Evolutionary conservation across 2,797 vertebrate genomes (phyloP).

Genomic region (Fistularia commersonii): DNA sequence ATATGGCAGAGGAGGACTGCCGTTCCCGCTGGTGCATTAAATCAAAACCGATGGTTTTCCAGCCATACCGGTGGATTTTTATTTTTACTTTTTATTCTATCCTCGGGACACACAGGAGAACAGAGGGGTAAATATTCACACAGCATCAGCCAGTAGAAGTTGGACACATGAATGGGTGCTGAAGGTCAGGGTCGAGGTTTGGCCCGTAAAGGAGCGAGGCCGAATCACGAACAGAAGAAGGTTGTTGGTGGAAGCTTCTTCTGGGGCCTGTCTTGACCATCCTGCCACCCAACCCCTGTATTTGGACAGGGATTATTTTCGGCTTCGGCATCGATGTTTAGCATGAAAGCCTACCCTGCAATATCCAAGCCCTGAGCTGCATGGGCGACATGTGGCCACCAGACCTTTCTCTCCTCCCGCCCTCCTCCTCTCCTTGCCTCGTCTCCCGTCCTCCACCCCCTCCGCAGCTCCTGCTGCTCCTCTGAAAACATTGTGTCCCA

Average conservation of each 20-base stretch:
- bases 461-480: slow-evolving; percentile 62
- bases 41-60: neutral
- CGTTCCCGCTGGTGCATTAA: neutral
- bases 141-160: slow-evolving; percentile 5
- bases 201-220: slow-evolving; percentile 14
- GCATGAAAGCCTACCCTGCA: slow-evolving; percentile 62
- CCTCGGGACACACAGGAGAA: too few species aligned
- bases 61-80: too few species aligned
- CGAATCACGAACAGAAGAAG: slow-evolving; percentile 4
- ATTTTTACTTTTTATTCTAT: too few species aligned
- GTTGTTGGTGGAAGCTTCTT: slow-evolving; percentile 32
- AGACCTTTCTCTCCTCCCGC: slow-evolving; percentile 64
- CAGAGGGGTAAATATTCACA: slow-evolving; percentile 2
- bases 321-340: slow-evolving; percentile 63
- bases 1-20: slow-evolving; percentile 9
- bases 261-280: slow-evolving; percentile 52
- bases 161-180: slow-evolving; percentile 4
- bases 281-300: slow-evolving; percentile 46
- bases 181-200: slow-evolving; percentile 33
- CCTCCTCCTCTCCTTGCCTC: slow-evolving; percentile 19
- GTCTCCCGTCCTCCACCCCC: slow-evolving; percentile 25
- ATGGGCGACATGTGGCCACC: slow-evolving; percentile 79
- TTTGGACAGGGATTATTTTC: slow-evolving; percentile 70
- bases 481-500: slow-evolving; percentile 65
- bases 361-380: slow-evolving; percentile 53